Base-by-base conservation (phyloP, 64 coral and sea anemone species). In the Porites lutea region DNA sequence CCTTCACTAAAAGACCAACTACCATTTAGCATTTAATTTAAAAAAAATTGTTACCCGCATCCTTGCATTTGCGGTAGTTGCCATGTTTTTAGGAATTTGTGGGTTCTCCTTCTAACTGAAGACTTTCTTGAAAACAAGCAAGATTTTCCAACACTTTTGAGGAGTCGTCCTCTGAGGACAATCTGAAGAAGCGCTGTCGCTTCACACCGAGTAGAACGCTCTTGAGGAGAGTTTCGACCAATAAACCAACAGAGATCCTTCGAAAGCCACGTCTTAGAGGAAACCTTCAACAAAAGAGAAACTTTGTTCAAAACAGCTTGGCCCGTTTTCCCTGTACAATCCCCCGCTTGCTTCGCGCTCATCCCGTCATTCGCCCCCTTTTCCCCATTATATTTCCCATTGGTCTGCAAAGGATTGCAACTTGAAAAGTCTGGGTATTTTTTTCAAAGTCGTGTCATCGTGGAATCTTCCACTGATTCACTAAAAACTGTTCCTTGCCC, bases 251-350 rank as follows among this genome's bases (percentile, higher is more conserved):
- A 21, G 65, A 70, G 76, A 78, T 37, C 88, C 88, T 77, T 78
- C 59, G 22, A 90, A 90, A 52, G 65, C 88, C 88, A 90, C 0
- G 75, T 90, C 76, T 90, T 90, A 1, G 62, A 18, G 47, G 66
- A 78, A 53, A 90, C 75, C 88, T 90, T 54, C 12, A 90, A 20
- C n/a, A 78, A 48, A 67, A 61, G 50, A 61, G 27, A 43, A 47
- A 21, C 52, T 57, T 52, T 9, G 37, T 59, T 58, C 59, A 21
- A 5, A 77, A 77, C 10, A 54, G 48, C 10, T 1, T 0, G 15
- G 20, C 18, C 60, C 46, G 44, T 8, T 72, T 15, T 2, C 27
- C 27, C 27, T 37, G 27, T 37, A 0, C 27, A 37, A 37, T 37
- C 27, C 27, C 27, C 27, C 27, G 27, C 27, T 37, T 37, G 27